Conservation (phyloP, 2,888 invertebrate species). For the Hyalella azteca region DNA sequence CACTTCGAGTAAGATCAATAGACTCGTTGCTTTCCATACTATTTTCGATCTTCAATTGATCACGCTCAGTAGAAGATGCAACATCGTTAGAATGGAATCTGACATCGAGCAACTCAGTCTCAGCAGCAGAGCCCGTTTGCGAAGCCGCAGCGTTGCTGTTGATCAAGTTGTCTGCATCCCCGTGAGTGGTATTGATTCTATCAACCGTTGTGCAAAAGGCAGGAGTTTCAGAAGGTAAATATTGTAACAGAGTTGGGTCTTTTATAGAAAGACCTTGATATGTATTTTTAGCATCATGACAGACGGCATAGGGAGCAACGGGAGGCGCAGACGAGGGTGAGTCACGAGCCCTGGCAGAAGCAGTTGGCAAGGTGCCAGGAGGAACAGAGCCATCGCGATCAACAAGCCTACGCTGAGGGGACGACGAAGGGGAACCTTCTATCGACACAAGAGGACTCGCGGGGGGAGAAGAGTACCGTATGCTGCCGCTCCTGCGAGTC, state of each 20-base stretch:
- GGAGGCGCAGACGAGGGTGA: slow-evolving; percentile 4
- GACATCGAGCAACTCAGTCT: too few species aligned
- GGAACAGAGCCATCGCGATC: slow-evolving; percentile 22
- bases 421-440: slow-evolving; percentile 6
- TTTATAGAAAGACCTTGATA: neutral
- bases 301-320: neutral
- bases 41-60: too few species aligned
- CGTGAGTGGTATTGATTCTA: too few species aligned
- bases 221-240: neutral
- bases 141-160: too few species aligned
- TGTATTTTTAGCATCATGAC: slow-evolving; percentile 29
- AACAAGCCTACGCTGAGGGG: slow-evolving; percentile 22
- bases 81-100: too few species aligned
- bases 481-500: neutral
- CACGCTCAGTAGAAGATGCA: too few species aligned
- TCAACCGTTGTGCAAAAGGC: too few species aligned
- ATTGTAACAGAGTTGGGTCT: neutral
- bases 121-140: too few species aligned
- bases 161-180: too few species aligned
- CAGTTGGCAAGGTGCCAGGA: slow-evolving; percentile 7
- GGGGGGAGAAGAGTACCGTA: neutral
- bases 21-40: too few species aligned
- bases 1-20: too few species aligned
- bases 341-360: slow-evolving; percentile 18
- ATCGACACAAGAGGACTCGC: slow-evolving; percentile 3